These are phyloP conservation scores for Gonatopus flavifemur DNA, from an alignment of 1,140 invertebrate genomes.

Conservation along the genomic window DNA sequence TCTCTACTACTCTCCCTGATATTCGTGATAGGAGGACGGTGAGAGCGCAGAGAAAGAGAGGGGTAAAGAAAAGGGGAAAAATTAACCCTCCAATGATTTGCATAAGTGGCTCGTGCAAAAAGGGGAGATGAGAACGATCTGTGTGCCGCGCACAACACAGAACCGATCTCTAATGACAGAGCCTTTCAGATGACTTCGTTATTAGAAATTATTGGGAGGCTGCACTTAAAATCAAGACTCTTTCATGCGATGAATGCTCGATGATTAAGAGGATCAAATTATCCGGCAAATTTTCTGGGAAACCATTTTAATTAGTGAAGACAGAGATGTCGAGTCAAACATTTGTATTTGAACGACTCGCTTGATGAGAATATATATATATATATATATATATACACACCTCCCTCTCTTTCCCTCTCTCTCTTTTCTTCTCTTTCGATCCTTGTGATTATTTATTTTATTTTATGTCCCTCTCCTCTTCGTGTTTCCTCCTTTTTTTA, in stretches of 20 bases:
- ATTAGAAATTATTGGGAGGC: constrained; percentile 57
- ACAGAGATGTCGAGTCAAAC: constrained; percentile 23
- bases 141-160: constrained; percentile 24
- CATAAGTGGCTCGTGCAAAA: constrained; percentile 45
- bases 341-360: constrained; percentile 22
- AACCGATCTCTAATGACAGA: constrained; percentile 51
- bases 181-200: constrained; percentile 40
- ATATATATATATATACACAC: not conserved
- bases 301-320: constrained; percentile 49
- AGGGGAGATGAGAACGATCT: constrained; percentile 21
- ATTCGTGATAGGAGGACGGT: no score
- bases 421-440: no score
- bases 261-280: constrained; percentile 56
- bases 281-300: constrained; percentile 39
- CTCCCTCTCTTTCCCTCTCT: not conserved
- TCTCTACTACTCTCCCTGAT: no score
- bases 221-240: constrained; percentile 57
- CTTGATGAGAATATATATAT: constrained; percentile 20
- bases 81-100: constrained; percentile 48
- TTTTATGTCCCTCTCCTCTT: no score
- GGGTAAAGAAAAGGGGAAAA: constrained; percentile 15
- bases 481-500: no score
- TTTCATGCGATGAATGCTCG: constrained; percentile 57
- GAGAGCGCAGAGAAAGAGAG: constrained; percentile 23
- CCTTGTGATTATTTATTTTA: no score